These are phyloP conservation scores for Mixornis gularis DNA, from an alignment of 2,113 vertebrate species.

Conservation along the genomic window DNA sequence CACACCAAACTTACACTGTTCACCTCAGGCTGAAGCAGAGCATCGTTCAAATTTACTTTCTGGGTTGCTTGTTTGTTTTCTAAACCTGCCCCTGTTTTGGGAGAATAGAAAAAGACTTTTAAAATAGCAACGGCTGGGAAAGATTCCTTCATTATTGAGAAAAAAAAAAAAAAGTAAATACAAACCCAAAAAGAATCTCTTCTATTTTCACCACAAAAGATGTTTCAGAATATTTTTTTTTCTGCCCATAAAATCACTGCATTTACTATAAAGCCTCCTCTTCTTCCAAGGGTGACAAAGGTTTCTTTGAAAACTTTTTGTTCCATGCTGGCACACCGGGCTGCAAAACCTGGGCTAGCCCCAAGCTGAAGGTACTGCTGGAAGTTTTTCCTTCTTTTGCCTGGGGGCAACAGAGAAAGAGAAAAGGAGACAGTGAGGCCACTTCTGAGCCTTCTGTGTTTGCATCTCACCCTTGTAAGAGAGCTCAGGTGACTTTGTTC, in stretches of 20 bases:
- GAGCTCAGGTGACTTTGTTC: background rate
- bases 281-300: background rate
- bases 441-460: background rate
- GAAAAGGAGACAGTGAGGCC: background rate
- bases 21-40: background rate
- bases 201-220: background rate
- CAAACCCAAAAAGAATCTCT: background rate
- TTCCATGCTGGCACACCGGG: fast-evolving
- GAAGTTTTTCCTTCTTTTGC: background rate
- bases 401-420: background rate
- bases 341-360: background rate
- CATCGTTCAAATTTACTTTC: background rate
- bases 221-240: background rate
- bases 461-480: background rate
- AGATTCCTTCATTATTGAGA: background rate
- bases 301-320: background rate
- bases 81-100: background rate
- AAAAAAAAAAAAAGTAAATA: background rate
- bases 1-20: background rate
- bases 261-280: background rate
- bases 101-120: background rate
- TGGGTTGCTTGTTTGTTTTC: background rate
- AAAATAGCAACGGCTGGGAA: background rate
- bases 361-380: background rate
- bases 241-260: background rate